These are phyloP conservation scores for Apis florea DNA, from an alignment of 1,140 invertebrate genomes.

Conservation along the genomic window DNA sequence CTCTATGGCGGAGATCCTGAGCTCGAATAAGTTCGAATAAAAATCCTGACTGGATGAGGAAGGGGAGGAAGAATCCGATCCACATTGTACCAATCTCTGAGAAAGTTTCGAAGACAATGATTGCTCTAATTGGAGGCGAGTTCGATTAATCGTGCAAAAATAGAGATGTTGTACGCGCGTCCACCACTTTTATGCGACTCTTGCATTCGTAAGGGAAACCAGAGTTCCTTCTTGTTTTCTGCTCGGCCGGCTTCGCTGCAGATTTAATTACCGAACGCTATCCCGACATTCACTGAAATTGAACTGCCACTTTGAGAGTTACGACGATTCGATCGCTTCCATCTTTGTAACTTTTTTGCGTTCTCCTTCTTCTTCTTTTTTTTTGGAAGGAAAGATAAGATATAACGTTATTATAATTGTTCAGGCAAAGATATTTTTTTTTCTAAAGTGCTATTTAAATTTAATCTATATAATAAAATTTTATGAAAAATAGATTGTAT, in stretches of 20 bases:
- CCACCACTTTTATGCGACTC: neutral
- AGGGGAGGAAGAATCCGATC: neutral
- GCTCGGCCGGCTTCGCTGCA: neutral
- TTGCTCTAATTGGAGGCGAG: slow-evolving; percentile 25
- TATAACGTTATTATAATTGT: no score
- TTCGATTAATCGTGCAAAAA: slow-evolving; percentile 30
- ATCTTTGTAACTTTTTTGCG: neutral
- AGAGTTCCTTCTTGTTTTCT: slow-evolving; percentile 1
- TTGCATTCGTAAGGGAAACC: neutral
- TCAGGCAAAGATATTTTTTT: no score
- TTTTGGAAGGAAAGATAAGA: no score
- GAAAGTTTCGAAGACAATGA: slow-evolving; percentile 35
- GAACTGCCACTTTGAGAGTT: slow-evolving; percentile 6
- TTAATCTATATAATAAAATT: no score
- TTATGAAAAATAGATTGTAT: no score
- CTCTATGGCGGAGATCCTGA: slow-evolving; percentile 8
- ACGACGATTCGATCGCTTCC: neutral
- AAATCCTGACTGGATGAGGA: slow-evolving; percentile 3
- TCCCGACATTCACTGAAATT: neutral
- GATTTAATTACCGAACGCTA: slow-evolving; percentile 21
- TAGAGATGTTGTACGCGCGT: neutral
- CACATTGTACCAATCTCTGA: neutral
- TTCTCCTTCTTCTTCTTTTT: neutral
- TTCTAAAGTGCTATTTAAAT: no score
- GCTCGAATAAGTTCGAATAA: slow-evolving; percentile 15